Base-by-base conservation (phyloP, 2,888 invertebrate genomes). In the Cepaea hortensis region DNA sequence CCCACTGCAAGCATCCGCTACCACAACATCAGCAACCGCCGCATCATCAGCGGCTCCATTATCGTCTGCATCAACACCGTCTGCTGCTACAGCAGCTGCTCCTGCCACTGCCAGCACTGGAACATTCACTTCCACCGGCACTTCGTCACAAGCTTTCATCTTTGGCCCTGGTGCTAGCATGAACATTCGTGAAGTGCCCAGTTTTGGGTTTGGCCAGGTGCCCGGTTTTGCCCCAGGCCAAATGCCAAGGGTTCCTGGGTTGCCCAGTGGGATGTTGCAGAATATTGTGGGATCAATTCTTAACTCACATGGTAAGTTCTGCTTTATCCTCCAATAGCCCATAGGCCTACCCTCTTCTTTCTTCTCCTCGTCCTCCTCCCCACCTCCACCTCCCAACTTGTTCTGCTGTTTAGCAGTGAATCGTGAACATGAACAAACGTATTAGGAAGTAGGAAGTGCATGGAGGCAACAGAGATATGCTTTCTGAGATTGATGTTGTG, bases 271-370 rank as follows among this genome's bases (percentile, higher is more conserved):
- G 20, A 83, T 90, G 87, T 81, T 90, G 76, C 88, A 89, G 82
- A 89, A 87, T 81, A 88, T 90, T 65, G 76, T 90, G 20, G 83
- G 87, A 9, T 88, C 89, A 15, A 87, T 90, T 65, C 83, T 90
- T 6, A 87, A 88, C n/a, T 75, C 87, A n/a, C 90, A 90, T 81
- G 89, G 89, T 89, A 68, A 80, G 88, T 46, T 55, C 55, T 55
- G 11, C 11, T 55, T 55, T 55, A 55, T 55, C 55, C 55, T 11
- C 55, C 55, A 9, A 11, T 55, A 55, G 35, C 35, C 35, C 35
- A 35, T 35, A 35, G 35, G 35, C 35, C 35, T 35, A 35, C 35
- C 35, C 35, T n/a, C n/a, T n/a, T n/a, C n/a, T n/a, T n/a, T n/a
- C n/a, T n/a, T n/a, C n/a, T n/a, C n/a, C n/a, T 35, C 35, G 35